These are phyloP conservation scores for Centropus bengalensis DNA, from an alignment of 2,113 vertebrate genomes.

Conservation along the genomic window DNA sequence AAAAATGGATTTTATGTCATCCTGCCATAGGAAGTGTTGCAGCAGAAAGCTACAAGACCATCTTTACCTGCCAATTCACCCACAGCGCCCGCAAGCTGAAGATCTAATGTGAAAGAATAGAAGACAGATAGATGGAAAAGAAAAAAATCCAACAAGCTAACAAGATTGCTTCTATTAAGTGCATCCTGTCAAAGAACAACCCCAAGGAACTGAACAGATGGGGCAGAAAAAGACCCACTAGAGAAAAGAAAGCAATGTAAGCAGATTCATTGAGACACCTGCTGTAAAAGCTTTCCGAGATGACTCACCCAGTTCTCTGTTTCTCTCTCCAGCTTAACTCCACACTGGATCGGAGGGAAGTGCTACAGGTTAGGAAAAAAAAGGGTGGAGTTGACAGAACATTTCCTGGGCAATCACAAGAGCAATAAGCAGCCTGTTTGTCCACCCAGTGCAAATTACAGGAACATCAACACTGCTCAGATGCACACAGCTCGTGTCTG, in stretches of 20 bases:
- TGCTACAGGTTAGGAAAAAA: slow-evolving; percentile 31
- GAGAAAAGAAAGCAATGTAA: neutral
- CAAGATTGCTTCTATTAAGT: neutral
- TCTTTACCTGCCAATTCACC: neutral
- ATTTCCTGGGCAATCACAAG: slow-evolving; percentile 55
- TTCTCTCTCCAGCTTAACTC: slow-evolving; percentile 1
- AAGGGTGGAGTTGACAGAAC: slow-evolving; percentile 58
- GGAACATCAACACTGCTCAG: neutral
- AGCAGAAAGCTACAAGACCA: neutral
- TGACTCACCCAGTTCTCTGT: slow-evolving; percentile 28
- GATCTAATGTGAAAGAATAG: neutral
- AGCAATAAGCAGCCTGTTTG: slow-evolving; percentile 48
- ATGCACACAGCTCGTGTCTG: neutral
- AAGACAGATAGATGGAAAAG: neutral
- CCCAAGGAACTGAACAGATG: neutral
- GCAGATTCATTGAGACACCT: neutral
- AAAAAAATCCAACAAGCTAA: neutral
- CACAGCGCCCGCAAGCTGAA: neutral
- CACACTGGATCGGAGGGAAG: neutral
- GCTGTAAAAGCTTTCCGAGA: neutral
- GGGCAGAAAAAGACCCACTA: neutral
- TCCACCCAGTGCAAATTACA: slow-evolving; percentile 19
- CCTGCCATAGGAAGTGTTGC: neutral
- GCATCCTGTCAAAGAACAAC: neutral
- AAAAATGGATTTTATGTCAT: neutral